phyloP scores from a whole-genome alignment of 2,113 vertebrate genomes.

The Muntiacus muntjak region DNA sequence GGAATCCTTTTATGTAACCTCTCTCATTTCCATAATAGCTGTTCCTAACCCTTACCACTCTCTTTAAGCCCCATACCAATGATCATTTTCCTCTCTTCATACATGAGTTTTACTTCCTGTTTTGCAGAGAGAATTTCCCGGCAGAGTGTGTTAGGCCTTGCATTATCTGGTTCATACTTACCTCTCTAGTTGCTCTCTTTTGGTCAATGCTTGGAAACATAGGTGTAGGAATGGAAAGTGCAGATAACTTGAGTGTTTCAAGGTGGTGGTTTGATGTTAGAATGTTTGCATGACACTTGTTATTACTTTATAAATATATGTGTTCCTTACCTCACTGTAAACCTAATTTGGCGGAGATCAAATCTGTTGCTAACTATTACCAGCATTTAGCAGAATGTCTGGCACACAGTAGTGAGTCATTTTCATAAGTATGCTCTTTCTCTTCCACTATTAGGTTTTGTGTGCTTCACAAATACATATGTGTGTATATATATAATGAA shows the following conservation, averaged over 20 bases:
- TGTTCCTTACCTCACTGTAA: neutral
- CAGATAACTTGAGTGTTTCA: neutral
- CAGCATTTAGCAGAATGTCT: neutral
- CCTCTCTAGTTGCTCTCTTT: neutral
- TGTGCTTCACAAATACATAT: neutral
- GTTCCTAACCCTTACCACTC: neutral
- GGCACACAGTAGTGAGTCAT: neutral
- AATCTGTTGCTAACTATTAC: neutral
- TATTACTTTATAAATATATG: neutral
- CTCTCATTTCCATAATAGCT: neutral
- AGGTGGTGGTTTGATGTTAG: neutral
- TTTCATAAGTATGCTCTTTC: neutral
- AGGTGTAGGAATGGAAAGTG: neutral
- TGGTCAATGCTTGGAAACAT: neutral
- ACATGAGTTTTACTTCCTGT: slow-evolving; percentile 12
- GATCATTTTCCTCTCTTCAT: slow-evolving; percentile 8
- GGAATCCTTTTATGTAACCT: neutral
- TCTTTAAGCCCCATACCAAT: neutral
- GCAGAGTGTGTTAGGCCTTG: neutral
- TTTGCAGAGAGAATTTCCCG: neutral
- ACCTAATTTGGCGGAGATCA: neutral
- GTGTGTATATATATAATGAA: neutral
- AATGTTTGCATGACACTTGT: neutral
- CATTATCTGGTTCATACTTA: neutral
- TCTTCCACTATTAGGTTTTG: neutral